Evolutionary conservation across 2,797 vertebrate species (phyloP).

Genomic region (Erethizon dorsatum): DNA sequence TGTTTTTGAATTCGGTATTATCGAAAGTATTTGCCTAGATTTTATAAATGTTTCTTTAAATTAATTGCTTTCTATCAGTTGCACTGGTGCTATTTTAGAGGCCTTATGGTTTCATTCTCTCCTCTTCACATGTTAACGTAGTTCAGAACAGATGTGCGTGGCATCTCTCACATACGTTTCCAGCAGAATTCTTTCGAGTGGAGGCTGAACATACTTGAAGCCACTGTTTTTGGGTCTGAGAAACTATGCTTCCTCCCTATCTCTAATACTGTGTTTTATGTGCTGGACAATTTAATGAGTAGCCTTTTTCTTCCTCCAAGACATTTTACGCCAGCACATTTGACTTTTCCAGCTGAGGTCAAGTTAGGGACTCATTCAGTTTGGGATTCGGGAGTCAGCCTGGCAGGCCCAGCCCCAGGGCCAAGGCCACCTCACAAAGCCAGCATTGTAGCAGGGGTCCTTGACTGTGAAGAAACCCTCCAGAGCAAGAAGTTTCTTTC

Average conservation of each 20-base stretch:
- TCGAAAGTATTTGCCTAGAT: background rate
- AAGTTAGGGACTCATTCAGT: background rate
- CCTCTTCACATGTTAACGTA: constrained; percentile 39
- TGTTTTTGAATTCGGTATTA: constrained; percentile 41
- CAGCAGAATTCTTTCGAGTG: constrained; percentile 34
- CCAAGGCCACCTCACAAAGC: constrained; percentile 50
- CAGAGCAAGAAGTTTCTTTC: constrained; percentile 23
- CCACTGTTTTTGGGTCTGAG: constrained; percentile 46
- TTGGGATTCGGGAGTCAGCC: background rate
- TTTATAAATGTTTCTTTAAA: constrained; percentile 28
- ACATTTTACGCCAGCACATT: constrained; percentile 39
- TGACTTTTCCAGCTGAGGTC: constrained; percentile 52
- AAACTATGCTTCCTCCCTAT: background rate
- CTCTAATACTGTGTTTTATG: constrained; percentile 55
- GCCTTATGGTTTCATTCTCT: constrained; percentile 39
- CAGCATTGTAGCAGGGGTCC: constrained; percentile 49
- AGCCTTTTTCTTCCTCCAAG: constrained; percentile 42
- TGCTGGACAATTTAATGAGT: constrained; percentile 34
- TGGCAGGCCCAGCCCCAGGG: background rate
- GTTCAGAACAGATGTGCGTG: constrained; percentile 67
- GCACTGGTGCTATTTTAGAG: constrained; percentile 60
- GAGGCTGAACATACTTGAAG: constrained; percentile 47
- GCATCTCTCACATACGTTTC: constrained; percentile 47
- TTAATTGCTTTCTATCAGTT: constrained; percentile 34
- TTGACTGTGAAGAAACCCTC: constrained; percentile 57